Evolutionary conservation across 2,888 invertebrate species (phyloP), one percentile per base, ranked within the genome.

Genomic region (Achlya flavicornis): DNA sequence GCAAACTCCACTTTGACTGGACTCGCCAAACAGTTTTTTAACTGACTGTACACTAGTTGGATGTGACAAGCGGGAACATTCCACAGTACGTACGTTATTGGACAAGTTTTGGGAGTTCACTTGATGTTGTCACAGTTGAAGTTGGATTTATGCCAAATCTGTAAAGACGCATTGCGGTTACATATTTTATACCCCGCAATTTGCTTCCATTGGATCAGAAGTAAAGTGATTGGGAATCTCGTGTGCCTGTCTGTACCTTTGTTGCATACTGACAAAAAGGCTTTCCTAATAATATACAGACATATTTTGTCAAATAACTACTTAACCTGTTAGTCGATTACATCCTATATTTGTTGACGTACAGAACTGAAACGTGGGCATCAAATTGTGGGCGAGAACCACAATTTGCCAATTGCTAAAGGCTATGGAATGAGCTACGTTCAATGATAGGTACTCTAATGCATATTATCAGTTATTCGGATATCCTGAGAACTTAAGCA

Each of bases 81-180:
- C 61, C 60, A 60, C 63, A 64, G 53, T 41, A 63, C 53, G 53
- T 53, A 65, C 62, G 64, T 72, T 76, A 77, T 70, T 73, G 71
- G 68, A 61, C 78, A 87, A 88, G 81, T 88, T 41, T 89, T 83
- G 74, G 70, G 80, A 78, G 78, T 73, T 76, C 70, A 74, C 80
- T 84, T 87, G 88, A 89, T 84, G 84, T 80, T 85, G 87, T 88
- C 89, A 86, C 80, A 76, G 77, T 76, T 78, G 75, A 78, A 72
- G 72, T 89, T 90, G 91, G 91, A 87, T 79, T 82, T 75, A 77
- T 75, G 91, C 92, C 92, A 91, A 87, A 84, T 77, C 75, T 76
- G 74, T 74, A 80, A 85, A 81, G 87, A 86, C 87, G 88, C 88
- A 88, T 78, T 89, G 89, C 88, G 83, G 82, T 76, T 73, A 72